Evolutionary conservation across 2,113 vertebrate species (phyloP).

Genomic region (Centropus bengalensis): DNA sequence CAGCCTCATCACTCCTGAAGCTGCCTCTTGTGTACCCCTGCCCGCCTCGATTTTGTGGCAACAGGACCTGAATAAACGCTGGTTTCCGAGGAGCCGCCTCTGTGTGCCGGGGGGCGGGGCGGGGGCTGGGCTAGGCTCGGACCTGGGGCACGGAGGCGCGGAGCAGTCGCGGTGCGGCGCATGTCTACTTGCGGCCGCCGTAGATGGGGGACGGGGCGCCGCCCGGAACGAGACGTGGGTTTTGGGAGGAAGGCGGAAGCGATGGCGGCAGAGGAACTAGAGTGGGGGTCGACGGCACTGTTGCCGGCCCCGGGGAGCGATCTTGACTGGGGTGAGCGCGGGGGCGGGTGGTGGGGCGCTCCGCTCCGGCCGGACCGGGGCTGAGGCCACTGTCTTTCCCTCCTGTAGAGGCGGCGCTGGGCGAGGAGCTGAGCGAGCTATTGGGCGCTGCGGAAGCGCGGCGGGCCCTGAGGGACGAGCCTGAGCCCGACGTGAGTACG

Average conservation of each 20-base stretch:
- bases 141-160: too few relatives aligned
- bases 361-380: not conserved
- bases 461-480: conserved; percentile 66
- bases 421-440: conserved; percentile 86
- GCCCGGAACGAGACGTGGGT: conserved; percentile 32
- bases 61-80: conserved; percentile 1
- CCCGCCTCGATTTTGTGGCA: too few relatives aligned
- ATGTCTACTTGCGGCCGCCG: not conserved
- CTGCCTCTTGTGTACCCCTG: too few relatives aligned
- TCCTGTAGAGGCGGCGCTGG: conserved; percentile 83
- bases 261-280: not conserved
- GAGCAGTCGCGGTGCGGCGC: rapidly evolving
- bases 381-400: not conserved
- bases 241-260: not conserved
- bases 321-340: conserved; percentile 53
- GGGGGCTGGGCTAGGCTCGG: too few relatives aligned
- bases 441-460: conserved; percentile 81
- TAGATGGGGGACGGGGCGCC: not conserved
- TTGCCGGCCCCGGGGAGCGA: not conserved
- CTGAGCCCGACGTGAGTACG: conserved; percentile 81
- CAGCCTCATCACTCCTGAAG: too few relatives aligned
- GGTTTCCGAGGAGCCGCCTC: not conserved
- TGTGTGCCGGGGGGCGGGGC: too few relatives aligned
- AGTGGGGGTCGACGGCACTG: conserved; percentile 1
- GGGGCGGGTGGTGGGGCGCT: too few relatives aligned